These are phyloP conservation scores for Pocillopora verrucosa DNA, from an alignment of 64 coral and sea anemone species.

Conservation along the genomic window DNA sequence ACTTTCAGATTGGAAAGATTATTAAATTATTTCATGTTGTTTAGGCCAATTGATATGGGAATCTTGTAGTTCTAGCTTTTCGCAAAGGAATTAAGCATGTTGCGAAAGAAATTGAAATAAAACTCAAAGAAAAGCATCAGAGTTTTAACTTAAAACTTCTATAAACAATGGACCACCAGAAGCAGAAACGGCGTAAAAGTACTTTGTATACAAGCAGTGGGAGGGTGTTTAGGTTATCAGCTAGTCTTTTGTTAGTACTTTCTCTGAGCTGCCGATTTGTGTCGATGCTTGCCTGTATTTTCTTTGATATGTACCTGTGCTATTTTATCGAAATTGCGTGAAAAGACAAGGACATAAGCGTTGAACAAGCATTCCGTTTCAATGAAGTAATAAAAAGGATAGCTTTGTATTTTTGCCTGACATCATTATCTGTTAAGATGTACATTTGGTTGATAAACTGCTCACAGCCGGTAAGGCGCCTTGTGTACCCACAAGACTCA, in stretches of 20 bases:
- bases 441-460: neutral
- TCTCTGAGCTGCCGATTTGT: neutral
- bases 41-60: neutral
- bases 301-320: neutral
- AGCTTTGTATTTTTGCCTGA: neutral
- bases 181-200: conserved; percentile 11
- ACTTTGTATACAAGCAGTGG: conserved; percentile 17
- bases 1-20: too few relatives aligned
- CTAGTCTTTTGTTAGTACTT: conserved; percentile 10
- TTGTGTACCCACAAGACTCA: neutral
- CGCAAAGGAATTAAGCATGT: neutral
- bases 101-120: neutral
- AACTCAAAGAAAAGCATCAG: neutral
- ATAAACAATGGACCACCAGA: conserved; percentile 22
- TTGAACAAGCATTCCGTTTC: neutral
- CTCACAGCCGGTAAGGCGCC: conserved; percentile 16
- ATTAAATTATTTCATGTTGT: too few relatives aligned
- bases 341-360: neutral
- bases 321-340: neutral
- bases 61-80: neutral
- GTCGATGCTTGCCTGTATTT: neutral
- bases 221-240: conserved; percentile 36
- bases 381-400: neutral
- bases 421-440: neutral
- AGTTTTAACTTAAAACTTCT: neutral